Percentiles rank a stretch among this genome's conserved stretches.
Evolutionary conservation across 1,140 invertebrate genomes (phyloP).

Genomic region (Calliopsis andreniformis): DNA sequence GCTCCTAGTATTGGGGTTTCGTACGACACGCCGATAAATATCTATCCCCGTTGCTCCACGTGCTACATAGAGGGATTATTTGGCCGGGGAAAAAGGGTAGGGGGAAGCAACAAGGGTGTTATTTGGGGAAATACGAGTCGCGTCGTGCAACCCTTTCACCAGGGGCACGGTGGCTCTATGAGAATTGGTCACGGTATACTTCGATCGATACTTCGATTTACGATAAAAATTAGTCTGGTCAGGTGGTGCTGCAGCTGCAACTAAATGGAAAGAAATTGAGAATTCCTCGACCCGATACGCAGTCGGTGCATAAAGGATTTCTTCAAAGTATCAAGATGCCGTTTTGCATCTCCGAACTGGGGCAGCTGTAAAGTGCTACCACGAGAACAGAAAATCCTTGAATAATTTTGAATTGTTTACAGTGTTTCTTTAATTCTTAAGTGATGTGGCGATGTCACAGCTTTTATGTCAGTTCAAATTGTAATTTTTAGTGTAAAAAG

Average conservation of each 20-base stretch:
- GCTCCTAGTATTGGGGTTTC: conserved; percentile 41
- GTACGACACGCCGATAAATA: conserved; percentile 59
- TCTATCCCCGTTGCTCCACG: conserved; percentile 43
- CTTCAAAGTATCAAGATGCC: neutral
- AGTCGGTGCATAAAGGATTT: neutral
- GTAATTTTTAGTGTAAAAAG: no score
- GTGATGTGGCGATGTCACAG: no score
- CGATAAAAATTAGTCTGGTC: conserved; percentile 24
- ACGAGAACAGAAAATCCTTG: no score
- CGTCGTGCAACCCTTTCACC: conserved; percentile 64
- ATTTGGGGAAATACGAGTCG: conserved; percentile 64
- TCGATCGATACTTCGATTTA: conserved; percentile 62
- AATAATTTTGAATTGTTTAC: no score
- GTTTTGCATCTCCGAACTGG: neutral
- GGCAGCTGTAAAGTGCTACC: no score
- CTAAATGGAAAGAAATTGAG: conserved; percentile 10
- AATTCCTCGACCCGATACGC: neutral
- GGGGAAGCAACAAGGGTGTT: conserved; percentile 25
- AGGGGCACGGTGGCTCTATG: conserved; percentile 51
- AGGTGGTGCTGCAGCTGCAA: neutral
- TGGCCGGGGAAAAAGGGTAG: conserved; percentile 14
- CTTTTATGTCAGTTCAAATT: no score
- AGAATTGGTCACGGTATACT: conserved; percentile 65
- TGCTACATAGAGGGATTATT: conserved; percentile 30
- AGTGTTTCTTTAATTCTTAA: no score